A percentile compares a stretch with the other conserved stretches of the same genome.
These are phyloP conservation scores for Clarias gariepinus DNA, from an alignment of 2,113 vertebrate species.

Conservation along the genomic window DNA sequence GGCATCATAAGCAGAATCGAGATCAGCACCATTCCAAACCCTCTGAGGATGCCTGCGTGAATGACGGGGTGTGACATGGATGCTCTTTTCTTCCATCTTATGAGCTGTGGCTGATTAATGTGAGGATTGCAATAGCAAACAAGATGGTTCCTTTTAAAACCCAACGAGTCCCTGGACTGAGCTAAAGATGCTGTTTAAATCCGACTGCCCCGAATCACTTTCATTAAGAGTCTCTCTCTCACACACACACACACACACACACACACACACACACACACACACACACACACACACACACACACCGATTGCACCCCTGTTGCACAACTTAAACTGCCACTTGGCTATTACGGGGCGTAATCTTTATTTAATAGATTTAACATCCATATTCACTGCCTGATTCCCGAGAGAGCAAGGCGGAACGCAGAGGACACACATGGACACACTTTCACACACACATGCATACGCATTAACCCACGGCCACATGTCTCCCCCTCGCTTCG, in stretches of 20 bases:
- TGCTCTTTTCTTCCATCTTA: slow-evolving; percentile 62
- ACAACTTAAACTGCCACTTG: slow-evolving; percentile 82
- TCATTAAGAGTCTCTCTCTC: slow-evolving; percentile 79
- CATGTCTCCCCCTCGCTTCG: slow-evolving; percentile 65
- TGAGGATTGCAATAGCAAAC: slow-evolving; percentile 7
- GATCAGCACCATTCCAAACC: neutral
- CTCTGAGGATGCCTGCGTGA: neutral
- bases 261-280: slow-evolving; percentile 73
- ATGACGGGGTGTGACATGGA: slow-evolving; percentile 5
- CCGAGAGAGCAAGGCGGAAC: slow-evolving; percentile 78
- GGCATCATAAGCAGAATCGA: neutral
- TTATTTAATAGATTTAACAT: slow-evolving; percentile 99
- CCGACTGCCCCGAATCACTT: slow-evolving; percentile 70
- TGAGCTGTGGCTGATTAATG: slow-evolving; percentile 67
- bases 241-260: slow-evolving; percentile 72
- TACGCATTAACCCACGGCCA: slow-evolving; percentile 48
- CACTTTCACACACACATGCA: slow-evolving; percentile 68
- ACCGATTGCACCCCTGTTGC: slow-evolving; percentile 74
- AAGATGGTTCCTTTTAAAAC: slow-evolving; percentile 59
- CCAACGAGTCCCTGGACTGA: slow-evolving; percentile 71
- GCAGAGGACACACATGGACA: slow-evolving; percentile 71
- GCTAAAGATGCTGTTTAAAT: slow-evolving; percentile 62
- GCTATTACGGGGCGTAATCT: slow-evolving; percentile 92
- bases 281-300: slow-evolving; percentile 70
- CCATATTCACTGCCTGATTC: slow-evolving; percentile 90